phyloP scores from a whole-genome alignment of 1,140 invertebrate genomes.

The Zaprionus inermis region DNA sequence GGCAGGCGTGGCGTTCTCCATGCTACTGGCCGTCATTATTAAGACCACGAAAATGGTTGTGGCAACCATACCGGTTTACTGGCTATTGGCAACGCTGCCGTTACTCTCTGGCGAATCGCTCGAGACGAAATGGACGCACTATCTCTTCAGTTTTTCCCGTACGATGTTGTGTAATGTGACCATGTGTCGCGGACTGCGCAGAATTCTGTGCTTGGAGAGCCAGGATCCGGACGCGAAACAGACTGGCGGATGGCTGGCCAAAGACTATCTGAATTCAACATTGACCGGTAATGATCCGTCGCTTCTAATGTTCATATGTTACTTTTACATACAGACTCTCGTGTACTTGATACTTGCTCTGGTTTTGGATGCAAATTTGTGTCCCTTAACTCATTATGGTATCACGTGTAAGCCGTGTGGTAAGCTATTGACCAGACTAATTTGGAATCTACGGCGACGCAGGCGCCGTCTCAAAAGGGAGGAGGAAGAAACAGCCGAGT shows the following conservation, averaged over 20 bases:
- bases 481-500: not conserved
- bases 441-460: not conserved
- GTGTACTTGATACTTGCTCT: slow-evolving; percentile 21
- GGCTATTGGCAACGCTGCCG: slow-evolving; percentile 46
- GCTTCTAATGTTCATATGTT: slow-evolving; percentile 6
- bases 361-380: slow-evolving; percentile 5
- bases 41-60: slow-evolving; percentile 32
- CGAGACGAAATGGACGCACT: not conserved
- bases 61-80: slow-evolving; percentile 39
- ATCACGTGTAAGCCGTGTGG: not conserved
- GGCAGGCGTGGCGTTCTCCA: slow-evolving; percentile 32
- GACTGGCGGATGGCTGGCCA: not conserved
- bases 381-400: not conserved
- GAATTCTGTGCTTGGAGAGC: slow-evolving; percentile 38
- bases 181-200: slow-evolving; percentile 33
- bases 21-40: slow-evolving; percentile 32
- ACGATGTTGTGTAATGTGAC: slow-evolving; percentile 56
- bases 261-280: slow-evolving; percentile 19
- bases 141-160: not conserved
- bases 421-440: not conserved
- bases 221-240: slow-evolving; percentile 11
- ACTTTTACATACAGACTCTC: slow-evolving; percentile 37
- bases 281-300: slow-evolving; percentile 15
- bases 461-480: not conserved
- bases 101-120: slow-evolving; percentile 21